A percentile compares a stretch with the other conserved stretches of the same genome.
phyloP scores from a whole-genome alignment of 2,888 invertebrate genomes.

The Drosophila picticornis region DNA sequence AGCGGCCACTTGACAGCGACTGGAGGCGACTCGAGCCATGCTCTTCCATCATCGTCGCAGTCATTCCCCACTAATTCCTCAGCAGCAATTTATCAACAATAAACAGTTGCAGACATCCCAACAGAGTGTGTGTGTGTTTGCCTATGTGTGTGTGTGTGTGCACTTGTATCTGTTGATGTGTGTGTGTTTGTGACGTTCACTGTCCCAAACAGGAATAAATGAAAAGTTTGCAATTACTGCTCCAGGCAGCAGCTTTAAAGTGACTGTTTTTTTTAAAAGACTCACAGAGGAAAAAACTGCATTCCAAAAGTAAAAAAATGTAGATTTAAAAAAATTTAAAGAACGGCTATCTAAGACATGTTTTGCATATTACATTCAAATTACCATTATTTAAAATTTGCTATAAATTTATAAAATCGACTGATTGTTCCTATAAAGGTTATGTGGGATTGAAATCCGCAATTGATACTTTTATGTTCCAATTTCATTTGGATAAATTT shows the following conservation, averaged over 20 bases:
- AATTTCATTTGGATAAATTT: no score
- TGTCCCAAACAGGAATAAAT: constrained; percentile 80
- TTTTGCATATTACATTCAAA: not conserved
- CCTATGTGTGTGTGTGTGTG: not conserved
- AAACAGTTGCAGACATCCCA: constrained; percentile 82
- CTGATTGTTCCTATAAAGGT: no score
- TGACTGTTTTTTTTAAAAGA: constrained; percentile 21
- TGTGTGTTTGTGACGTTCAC: constrained; percentile 62
- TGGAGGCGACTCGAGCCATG: constrained; percentile 46
- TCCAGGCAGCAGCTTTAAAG: constrained; percentile 70
- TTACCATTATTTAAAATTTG: not conserved
- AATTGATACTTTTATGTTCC: no score
- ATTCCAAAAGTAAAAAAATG: not conserved
- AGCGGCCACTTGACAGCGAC: constrained; percentile 62
- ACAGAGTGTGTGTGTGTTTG: constrained; percentile 19
- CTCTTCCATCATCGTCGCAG: constrained; percentile 74
- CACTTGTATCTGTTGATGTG: constrained; percentile 5
- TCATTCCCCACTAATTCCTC: constrained; percentile 80
- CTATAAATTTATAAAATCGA: no score
- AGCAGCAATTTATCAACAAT: constrained; percentile 83
- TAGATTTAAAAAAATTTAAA: not conserved
- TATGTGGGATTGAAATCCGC: no score
- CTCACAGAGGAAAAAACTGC: not conserved
- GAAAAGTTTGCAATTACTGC: constrained; percentile 71
- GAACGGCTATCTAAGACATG: not conserved